phyloP scores from a whole-genome alignment of 2,113 vertebrate genomes.

The Upupa epops region DNA sequence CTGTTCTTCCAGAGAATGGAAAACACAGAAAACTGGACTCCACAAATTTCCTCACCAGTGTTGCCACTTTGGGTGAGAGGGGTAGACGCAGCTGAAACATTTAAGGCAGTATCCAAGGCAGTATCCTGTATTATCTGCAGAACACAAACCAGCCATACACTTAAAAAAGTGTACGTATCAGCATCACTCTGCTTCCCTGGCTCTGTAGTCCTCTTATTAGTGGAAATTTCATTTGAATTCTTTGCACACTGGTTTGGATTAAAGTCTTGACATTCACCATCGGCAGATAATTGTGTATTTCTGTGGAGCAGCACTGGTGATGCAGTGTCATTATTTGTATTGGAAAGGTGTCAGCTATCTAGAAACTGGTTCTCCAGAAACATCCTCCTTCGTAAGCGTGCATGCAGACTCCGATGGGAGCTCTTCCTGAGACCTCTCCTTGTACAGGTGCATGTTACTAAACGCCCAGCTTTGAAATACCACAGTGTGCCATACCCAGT shows the following conservation, averaged over 20 bases:
- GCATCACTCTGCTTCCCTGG: not conserved
- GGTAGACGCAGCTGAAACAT: not conserved
- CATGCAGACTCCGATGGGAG: not conserved
- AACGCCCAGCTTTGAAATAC: not conserved
- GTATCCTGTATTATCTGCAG: not conserved
- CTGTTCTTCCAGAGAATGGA: not conserved
- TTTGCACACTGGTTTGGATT: not conserved
- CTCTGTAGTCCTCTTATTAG: not conserved
- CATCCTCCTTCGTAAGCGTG: not conserved
- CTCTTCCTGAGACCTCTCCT: not conserved
- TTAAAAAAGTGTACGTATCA: rapidly evolving
- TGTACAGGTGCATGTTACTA: not conserved
- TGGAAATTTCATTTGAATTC: slow-evolving; percentile 17
- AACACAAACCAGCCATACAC: rapidly evolving
- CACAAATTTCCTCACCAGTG: not conserved
- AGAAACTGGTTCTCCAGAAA: not conserved
- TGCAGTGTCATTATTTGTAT: not conserved
- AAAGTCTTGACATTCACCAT: slow-evolving; percentile 39
- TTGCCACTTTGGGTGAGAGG: not conserved
- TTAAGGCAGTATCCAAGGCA: no score
- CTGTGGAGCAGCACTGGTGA: slow-evolving; percentile 7
- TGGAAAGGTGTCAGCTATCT: not conserved
- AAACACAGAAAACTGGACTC: not conserved
- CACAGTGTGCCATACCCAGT: not conserved
- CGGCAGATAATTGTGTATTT: slow-evolving; percentile 2